Evolutionary conservation across 2,113 vertebrate species (phyloP).

Genomic region (Serilophus lunatus): DNA sequence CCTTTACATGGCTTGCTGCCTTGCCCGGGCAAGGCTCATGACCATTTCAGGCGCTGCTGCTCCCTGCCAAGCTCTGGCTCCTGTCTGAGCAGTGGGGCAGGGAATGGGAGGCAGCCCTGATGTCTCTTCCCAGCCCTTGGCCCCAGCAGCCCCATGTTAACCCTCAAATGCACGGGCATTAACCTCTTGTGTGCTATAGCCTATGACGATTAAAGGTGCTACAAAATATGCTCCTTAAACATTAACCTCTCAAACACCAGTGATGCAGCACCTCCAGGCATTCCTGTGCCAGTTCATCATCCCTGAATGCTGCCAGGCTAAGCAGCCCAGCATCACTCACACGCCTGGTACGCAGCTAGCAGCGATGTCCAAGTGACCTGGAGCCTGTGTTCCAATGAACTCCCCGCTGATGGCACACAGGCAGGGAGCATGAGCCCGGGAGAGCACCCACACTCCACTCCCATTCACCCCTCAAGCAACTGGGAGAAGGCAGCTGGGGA

Average conservation of each 20-base stretch:
- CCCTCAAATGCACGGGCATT: neutral
- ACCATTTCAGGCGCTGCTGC: slow-evolving; percentile 50
- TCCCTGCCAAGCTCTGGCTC: neutral
- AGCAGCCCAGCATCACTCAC: neutral
- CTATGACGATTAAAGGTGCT: neutral
- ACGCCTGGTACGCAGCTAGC: rapidly evolving
- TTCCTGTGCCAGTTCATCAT: neutral
- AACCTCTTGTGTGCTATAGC: neutral
- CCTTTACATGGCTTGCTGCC: neutral
- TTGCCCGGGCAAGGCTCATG: slow-evolving; percentile 23
- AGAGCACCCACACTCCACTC: neutral
- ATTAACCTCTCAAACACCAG: neutral
- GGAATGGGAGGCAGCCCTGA: neutral
- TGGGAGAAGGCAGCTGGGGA: neutral
- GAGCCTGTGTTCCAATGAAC: neutral
- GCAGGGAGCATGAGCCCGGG: neutral
- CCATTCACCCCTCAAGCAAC: neutral
- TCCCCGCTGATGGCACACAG: neutral
- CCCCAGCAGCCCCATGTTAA: neutral
- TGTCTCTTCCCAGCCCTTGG: neutral
- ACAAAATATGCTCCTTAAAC: neutral
- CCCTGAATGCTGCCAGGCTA: neutral
- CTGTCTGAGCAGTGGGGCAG: neutral
- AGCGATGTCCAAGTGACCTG: neutral
- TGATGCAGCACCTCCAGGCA: neutral